These are phyloP conservation scores for Phenganax stokvisi DNA, from an alignment of 92 coral and sea anemone genomes.

Conservation along the genomic window DNA sequence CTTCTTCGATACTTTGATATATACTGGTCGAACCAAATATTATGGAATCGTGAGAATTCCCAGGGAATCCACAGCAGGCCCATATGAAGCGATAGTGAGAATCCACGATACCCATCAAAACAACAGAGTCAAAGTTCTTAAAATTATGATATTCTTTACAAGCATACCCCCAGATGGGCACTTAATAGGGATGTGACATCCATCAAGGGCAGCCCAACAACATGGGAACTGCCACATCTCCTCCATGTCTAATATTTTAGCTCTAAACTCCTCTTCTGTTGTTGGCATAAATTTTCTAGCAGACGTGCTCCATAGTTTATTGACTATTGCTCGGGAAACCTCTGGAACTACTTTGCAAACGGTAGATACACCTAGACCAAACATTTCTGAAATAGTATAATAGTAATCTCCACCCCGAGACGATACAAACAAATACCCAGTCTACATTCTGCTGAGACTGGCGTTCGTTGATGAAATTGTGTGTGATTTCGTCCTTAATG, in stretches of 20 bases:
- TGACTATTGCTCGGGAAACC: constrained; percentile 46
- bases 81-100: constrained; percentile 47
- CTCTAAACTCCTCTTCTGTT: constrained; percentile 31
- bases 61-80: constrained; percentile 51
- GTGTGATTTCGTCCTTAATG: constrained; percentile 45
- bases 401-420: constrained; percentile 54
- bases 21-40: constrained; percentile 1
- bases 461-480: constrained; percentile 46
- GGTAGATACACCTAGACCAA: constrained; percentile 50
- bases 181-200: constrained; percentile 49
- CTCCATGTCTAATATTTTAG: constrained; percentile 50
- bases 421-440: constrained; percentile 53
- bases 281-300: constrained; percentile 44
- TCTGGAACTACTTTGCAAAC: constrained; percentile 36
- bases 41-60: constrained; percentile 12
- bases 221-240: constrained; percentile 52
- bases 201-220: constrained; percentile 54
- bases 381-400: constrained; percentile 51
- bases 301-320: constrained; percentile 45
- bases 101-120: constrained; percentile 46
- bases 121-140: constrained; percentile 46
- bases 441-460: constrained; percentile 48
- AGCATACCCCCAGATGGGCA: constrained; percentile 47
- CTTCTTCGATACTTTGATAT: background rate
- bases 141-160: constrained; percentile 49